Evolutionary conservation across 2,888 invertebrate genomes (phyloP).

Genomic region (Cremastinae sp.): DNA sequence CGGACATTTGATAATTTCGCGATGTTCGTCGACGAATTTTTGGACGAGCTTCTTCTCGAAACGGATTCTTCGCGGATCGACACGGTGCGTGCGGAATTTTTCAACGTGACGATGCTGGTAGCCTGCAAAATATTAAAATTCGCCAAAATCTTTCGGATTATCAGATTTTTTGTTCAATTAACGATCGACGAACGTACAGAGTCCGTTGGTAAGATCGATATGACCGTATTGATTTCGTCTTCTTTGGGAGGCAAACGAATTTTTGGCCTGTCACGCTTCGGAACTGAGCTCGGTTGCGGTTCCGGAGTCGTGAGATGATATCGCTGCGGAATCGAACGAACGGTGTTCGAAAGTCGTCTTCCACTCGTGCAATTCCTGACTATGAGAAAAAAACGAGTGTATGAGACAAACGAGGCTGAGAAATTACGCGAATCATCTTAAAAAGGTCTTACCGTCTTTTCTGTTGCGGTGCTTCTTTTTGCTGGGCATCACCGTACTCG

Average conservation of each 20-base stretch:
- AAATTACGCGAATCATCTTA: not conserved
- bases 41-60: slow-evolving; percentile 6
- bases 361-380: slow-evolving; percentile 33
- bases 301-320: slow-evolving; percentile 64
- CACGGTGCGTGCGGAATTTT: slow-evolving; percentile 7
- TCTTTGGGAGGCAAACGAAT: slow-evolving; percentile 70
- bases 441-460: slow-evolving; percentile 64
- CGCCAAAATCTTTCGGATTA: not conserved
- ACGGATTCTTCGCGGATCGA: not conserved
- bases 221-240: slow-evolving; percentile 77
- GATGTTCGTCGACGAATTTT: slow-evolving; percentile 7
- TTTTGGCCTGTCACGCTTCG: slow-evolving; percentile 57
- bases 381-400: not conserved
- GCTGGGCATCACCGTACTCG: slow-evolving; percentile 65
- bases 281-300: slow-evolving; percentile 56
- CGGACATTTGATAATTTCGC: slow-evolving; percentile 34
- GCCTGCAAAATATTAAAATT: slow-evolving; percentile 38
- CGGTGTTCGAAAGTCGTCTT: not conserved
- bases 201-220: slow-evolving; percentile 74
- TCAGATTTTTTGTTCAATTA: not conserved
- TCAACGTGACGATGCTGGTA: slow-evolving; percentile 46
- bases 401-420: not conserved
- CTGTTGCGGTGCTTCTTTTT: slow-evolving; percentile 67
- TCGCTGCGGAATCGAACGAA: slow-evolving; percentile 25
- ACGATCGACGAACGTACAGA: slow-evolving; percentile 57